These are phyloP conservation scores for Eurypyga helias DNA, from an alignment of 2,113 vertebrate genomes.

Conservation along the genomic window DNA sequence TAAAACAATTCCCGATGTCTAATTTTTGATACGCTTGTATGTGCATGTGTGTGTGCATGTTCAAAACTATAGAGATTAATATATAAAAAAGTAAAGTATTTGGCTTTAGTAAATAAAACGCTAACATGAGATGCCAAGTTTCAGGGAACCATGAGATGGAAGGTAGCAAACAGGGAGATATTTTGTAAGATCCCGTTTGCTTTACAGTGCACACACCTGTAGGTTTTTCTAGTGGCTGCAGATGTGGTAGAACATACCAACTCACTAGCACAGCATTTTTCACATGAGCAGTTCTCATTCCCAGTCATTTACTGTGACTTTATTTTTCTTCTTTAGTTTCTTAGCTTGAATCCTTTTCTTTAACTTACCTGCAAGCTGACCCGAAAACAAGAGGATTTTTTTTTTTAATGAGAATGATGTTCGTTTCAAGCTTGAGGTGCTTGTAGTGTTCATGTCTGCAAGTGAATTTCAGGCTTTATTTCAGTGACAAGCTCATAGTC, in stretches of 20 bases:
- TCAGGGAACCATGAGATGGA: neutral
- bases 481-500: neutral
- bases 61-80: neutral
- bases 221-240: neutral
- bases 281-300: neutral
- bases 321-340: neutral
- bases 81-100: neutral
- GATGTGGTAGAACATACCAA: neutral
- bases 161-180: neutral
- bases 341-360: neutral
- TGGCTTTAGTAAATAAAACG: neutral
- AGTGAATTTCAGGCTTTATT: neutral
- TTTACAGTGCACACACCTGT: neutral
- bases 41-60: neutral
- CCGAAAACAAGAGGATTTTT: neutral
- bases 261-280: neutral
- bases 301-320: neutral
- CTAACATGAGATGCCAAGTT: neutral
- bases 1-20: neutral
- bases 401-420: neutral
- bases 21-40: neutral
- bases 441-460: neutral
- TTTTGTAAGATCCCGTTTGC: neutral
- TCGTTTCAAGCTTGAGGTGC: neutral
- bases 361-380: neutral